These are phyloP conservation scores for Streptopelia turtur DNA, from an alignment of 2,797 vertebrate species.

Conservation along the genomic window DNA sequence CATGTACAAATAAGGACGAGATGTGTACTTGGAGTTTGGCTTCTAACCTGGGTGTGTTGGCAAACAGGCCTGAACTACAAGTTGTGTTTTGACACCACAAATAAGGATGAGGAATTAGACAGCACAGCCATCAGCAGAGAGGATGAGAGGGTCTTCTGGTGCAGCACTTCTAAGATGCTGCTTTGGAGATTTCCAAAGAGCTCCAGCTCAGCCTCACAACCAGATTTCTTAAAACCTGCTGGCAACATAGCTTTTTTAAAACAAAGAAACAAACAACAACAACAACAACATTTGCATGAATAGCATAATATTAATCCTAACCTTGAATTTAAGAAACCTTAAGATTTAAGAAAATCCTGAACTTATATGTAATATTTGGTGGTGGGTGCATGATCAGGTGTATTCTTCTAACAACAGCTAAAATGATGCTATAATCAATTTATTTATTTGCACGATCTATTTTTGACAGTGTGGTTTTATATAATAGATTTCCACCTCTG, in stretches of 20 bases:
- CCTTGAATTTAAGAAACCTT: background rate
- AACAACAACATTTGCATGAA: background rate
- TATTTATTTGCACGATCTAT: background rate
- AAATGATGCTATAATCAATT: background rate
- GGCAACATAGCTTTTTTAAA: background rate
- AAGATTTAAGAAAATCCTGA: background rate
- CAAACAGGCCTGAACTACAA: background rate
- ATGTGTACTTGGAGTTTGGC: background rate
- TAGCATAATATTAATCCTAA: background rate
- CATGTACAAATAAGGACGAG: background rate
- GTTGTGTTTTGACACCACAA: background rate
- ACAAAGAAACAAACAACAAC: background rate
- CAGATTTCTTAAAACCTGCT: background rate
- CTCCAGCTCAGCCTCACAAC: background rate
- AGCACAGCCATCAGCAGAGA: background rate
- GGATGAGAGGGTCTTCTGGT: fast-evolving
- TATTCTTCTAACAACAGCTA: background rate
- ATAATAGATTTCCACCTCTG: background rate
- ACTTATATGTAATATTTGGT: background rate
- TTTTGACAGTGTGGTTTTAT: background rate
- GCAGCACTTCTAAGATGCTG: background rate
- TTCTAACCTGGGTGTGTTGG: background rate
- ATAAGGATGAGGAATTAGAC: background rate
- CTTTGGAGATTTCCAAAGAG: background rate
- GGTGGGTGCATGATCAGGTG: background rate